Base-by-base conservation (phyloP, 2,797 vertebrate genomes). In the Triplophysa bombifrons region DNA sequence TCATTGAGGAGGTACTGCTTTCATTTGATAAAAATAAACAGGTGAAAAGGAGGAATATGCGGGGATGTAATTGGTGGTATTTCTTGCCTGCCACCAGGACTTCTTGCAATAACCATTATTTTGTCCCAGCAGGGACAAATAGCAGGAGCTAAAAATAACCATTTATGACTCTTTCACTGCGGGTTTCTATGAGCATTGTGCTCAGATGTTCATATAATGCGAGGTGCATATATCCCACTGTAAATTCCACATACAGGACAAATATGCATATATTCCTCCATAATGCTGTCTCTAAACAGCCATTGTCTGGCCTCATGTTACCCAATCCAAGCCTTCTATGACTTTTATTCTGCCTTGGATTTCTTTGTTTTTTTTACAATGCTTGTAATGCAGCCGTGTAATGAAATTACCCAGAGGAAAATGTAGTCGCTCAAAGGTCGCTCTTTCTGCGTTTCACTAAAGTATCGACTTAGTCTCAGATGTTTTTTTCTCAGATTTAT, bases 111-210 rank as follows among this genome's bases (percentile, higher is more conserved):
- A 61, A 61, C 60, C 60, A 61, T 61, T 30, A 64, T 64, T 64
- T 34, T 63, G 60, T 63, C 61, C 61, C 16, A 11, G 61, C 7
- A n/a, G n/a, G n/a, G n/a, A n/a, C n/a, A n/a, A 38, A 41, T 41
- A n/a, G 63, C 16, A n/a, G 63, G 34, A 41, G 63, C 63, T 65
- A 65, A 65, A 64, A 65, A 65, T 65, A 41, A 65, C 7, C 34
- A n/a, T 64, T 61, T 64, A 64, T 64, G 30, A 38, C 16, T 38
- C 17, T 34, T 19, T 2, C 30, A 38, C 61, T 19, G 30, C 17
- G 2, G 30, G 17, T 65, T 38, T 41, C 19, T 34, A 17, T 63
- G 16, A 34, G 9, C 27, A 10, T 34, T 63, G 60, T 30, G 9
- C 17, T 41, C 34, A 34, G 11, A 48, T 27, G 60, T 34, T 30